Evolutionary conservation across 2,797 vertebrate genomes (phyloP), one percentile per base, ranked within the genome.

Genomic region (Alosa sapidissima): DNA sequence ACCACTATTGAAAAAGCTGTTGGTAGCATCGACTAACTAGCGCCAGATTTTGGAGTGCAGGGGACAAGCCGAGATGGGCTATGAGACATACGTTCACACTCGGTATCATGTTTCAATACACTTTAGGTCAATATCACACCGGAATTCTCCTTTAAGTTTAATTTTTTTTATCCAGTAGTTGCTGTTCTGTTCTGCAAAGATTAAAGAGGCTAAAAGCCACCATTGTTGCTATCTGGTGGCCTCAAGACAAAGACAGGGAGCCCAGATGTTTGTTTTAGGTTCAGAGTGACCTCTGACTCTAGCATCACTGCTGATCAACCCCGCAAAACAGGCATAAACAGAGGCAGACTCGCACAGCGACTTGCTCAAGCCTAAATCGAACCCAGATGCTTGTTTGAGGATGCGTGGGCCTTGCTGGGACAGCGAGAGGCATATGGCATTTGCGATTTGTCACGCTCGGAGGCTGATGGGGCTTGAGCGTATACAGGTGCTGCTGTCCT

Each of bases 251-350:
- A 72, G 13, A 33, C 7, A 16, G 28, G n/a, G n/a, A n/a, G n/a
- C 4, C 49, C 49, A 51, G 60, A 65, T 28, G n/a, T 9, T 24
- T 8, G 60, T 24, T 28, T 65, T 8, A 28, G 60, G 60, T 8
- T 28, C 10, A 65, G 24, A 8, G 24, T 65, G 60, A 7, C 8
- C 52, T 16, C 52, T 54, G 52, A 54, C 3, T 21, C 2, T 19
- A 58, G 55, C 16, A 21, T 55, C 14, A 19, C 13, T 21, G 54
- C 54, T 55, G 4, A 55, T 2, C 55, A 10, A 21, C 19, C 5
- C 16, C 6, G 55, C 55, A 60, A 19, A 19, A 60, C 21, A 60
- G 58, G 58, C 58, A 45, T 2, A 24, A 45, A 89, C 86, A 84
- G 82, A 86, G 16, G 9, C 21, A 24, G 58, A 8, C 58, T 60